Conservation (phyloP, 2,888 invertebrate species). For the Cephus nigrinus region DNA sequence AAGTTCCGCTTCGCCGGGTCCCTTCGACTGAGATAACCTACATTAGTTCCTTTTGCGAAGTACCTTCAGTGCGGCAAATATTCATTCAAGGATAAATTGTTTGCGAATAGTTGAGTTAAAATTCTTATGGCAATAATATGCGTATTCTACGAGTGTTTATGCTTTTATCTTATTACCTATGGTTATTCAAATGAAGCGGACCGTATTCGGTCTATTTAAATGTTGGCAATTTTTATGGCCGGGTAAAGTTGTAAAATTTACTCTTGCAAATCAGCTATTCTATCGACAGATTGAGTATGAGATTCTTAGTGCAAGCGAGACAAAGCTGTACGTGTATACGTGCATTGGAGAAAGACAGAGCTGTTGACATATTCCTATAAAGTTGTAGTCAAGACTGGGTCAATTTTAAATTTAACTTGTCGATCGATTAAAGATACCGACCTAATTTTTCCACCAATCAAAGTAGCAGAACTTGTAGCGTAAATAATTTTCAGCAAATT, state of each 20-base stretch:
- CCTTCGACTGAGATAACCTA: not conserved
- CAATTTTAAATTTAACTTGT: not conserved
- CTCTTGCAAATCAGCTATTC: not conserved
- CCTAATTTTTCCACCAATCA: not conserved
- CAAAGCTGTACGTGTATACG: not conserved
- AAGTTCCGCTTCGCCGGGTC: not conserved
- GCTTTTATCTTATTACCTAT: not conserved
- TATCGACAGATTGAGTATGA: not conserved
- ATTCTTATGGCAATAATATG: not conserved
- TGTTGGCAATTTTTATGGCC: not conserved
- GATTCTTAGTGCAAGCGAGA: not conserved
- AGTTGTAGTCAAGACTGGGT: not conserved
- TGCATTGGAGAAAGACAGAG: not conserved
- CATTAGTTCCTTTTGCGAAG: not conserved
- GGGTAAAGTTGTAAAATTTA: not conserved
- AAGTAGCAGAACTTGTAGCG: not conserved
- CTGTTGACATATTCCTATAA: not conserved
- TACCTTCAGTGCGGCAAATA: not conserved
- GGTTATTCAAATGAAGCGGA: not conserved
- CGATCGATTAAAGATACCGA: not conserved
- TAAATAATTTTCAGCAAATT: not conserved
- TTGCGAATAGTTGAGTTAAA: not conserved
- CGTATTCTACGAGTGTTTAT: not conserved
- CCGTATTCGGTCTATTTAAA: not conserved
- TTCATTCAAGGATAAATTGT: not conserved